phyloP scores from a whole-genome alignment of 2,888 invertebrate genomes.

The Rotaria macrura region DNA sequence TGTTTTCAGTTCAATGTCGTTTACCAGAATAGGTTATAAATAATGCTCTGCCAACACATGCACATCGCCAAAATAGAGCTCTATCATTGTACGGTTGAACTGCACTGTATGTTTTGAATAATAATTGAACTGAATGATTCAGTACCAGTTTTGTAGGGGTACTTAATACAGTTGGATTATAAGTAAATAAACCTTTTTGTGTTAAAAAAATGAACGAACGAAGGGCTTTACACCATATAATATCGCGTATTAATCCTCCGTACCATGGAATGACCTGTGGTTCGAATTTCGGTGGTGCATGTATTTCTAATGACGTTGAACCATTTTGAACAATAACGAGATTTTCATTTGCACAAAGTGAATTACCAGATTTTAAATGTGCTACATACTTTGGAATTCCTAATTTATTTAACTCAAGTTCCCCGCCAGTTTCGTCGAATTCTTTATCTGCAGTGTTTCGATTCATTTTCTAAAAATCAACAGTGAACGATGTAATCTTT shows the following conservation, averaged over 20 bases:
- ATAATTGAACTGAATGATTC: not conserved
- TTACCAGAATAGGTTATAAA: not conserved
- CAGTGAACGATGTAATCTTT: too few relatives aligned
- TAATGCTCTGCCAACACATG: not conserved
- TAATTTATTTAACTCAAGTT: not conserved
- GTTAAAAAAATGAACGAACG: not conserved
- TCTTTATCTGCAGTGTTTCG: not conserved
- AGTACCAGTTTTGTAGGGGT: not conserved
- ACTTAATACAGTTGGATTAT: not conserved
- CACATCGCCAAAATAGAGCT: not conserved
- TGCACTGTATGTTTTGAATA: not conserved
- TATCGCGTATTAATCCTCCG: not conserved
- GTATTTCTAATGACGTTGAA: not conserved
- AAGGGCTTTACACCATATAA: not conserved
- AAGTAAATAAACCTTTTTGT: not conserved
- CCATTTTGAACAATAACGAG: not conserved
- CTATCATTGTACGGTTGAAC: not conserved
- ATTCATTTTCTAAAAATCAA: too few relatives aligned
- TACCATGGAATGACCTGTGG: not conserved
- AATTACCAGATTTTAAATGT: not conserved
- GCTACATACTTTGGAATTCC: not conserved
- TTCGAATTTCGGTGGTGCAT: not conserved
- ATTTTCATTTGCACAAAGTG: not conserved
- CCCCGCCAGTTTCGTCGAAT: not conserved
- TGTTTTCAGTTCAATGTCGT: too few relatives aligned